These are phyloP conservation scores for Anaspis maculata DNA, from an alignment of 2,888 invertebrate species.

Conservation along the genomic window DNA sequence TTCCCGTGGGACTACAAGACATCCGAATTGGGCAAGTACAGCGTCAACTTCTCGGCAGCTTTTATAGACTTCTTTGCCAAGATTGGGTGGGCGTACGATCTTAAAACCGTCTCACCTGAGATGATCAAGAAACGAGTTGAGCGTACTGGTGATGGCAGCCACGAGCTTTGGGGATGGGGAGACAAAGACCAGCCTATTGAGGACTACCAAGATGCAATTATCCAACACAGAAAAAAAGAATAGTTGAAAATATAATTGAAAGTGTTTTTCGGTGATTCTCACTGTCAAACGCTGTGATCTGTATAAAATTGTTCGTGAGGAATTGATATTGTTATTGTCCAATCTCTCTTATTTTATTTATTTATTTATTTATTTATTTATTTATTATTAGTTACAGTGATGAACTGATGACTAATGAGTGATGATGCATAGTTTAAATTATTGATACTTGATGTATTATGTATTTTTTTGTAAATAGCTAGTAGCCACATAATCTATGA, in stretches of 20 bases:
- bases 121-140: conserved; percentile 60
- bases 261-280: too few species aligned
- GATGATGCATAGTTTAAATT: too few species aligned
- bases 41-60: conserved; percentile 63
- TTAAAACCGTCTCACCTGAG: conserved; percentile 68
- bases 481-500: too few species aligned
- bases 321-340: too few species aligned
- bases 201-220: conserved; percentile 32
- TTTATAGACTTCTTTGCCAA: conserved; percentile 76
- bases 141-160: conserved; percentile 30
- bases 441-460: too few species aligned
- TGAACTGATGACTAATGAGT: too few species aligned
- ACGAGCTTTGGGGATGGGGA: conserved; percentile 71
- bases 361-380: too few species aligned
- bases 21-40: conserved; percentile 66
- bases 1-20: conserved; percentile 85
- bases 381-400: too few species aligned
- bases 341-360: not conserved
- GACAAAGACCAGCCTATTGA: conserved; percentile 54
- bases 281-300: conserved; percentile 1
- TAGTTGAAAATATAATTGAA: too few species aligned
- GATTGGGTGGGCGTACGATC: conserved; percentile 81
- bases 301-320: not conserved
- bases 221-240: conserved; percentile 23
- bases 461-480: too few species aligned